Evolutionary conservation across 2,888 invertebrate genomes (phyloP), one percentile per base, ranked within the genome.

Genomic region (Melipona bicolor): DNA sequence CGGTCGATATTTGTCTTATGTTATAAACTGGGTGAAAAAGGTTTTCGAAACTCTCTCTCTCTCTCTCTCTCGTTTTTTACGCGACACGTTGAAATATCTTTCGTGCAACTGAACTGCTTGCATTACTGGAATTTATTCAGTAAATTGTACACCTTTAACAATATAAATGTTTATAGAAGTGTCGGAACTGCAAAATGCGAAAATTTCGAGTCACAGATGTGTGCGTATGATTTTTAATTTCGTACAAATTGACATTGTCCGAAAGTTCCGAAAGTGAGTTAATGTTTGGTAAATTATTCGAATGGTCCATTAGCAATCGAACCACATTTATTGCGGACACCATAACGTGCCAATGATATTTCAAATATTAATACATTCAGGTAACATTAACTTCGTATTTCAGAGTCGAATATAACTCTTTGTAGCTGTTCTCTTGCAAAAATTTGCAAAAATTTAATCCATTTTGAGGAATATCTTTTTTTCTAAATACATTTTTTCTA

Each of bases 81-180:
- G 11, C 4, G 19, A 62, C 15, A 32, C 19, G 27, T 1, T 19
- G 27, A 27, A 61, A 19, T 1, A 3, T 1, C 6, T 27, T 27
- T 19, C 3, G 6, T 24, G n/a, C 56, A 13, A 56, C 13, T n/a
- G n/a, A 15, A 15, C n/a, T 56, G n/a, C 2, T 5, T 56, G n/a
- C 2, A n/a, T n/a, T n/a, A 56, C 56, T 43, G 43, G 43, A 43
- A 43, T 11, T 43, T 43, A 43, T 9, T 2, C 9, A 2, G 15
- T 15, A n/a, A 56, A n/a, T 56, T n/a, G n/a, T 56, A 56, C n/a
- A 15, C 15, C 2, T 59, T 59, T 43, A 43, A 43, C 43, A 43
- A 43, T 1, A 2, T 0, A 43, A 43, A 43, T 9, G 9, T 43
- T 43, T 11, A 9, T 0, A 11, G 9, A 11, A 0, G 1, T 11